A percentile compares a stretch with the other conserved stretches of the same genome.
Conservation (phyloP, 1,140 invertebrate species). For the Caenorhabditis brenneri region DNA sequence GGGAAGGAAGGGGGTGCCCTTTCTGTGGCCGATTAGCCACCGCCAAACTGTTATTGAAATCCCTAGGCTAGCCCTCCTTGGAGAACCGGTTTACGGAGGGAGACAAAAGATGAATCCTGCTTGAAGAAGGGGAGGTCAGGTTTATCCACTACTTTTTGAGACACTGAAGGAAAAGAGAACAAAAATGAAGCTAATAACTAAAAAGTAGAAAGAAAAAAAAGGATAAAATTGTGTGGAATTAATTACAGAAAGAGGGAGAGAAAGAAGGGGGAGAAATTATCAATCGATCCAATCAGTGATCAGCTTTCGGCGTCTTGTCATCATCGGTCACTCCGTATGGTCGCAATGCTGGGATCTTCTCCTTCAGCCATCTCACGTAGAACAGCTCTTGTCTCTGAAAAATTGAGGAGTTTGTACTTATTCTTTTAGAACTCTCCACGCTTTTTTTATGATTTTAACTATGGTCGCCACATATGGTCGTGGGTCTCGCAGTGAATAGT, state of each 20-base stretch:
- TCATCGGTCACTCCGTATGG: slow-evolving; percentile 46
- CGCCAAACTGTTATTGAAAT: slow-evolving; percentile 36
- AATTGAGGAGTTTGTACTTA: not conserved
- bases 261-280: not conserved
- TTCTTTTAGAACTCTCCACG: not conserved
- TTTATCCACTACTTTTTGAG: slow-evolving; percentile 26
- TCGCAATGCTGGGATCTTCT: slow-evolving; percentile 54
- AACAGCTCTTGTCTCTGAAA: slow-evolving; percentile 57
- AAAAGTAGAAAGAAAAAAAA: not conserved
- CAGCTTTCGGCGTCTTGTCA: slow-evolving; percentile 25
- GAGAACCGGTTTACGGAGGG: not conserved
- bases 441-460: not conserved
- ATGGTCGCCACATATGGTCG: too few relatives aligned
- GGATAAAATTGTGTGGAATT: not conserved
- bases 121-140: not conserved
- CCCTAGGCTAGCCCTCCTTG: not conserved
- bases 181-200: not conserved
- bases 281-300: not conserved
- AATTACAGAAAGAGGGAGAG: slow-evolving; percentile 4
- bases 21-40: slow-evolving; percentile 38
- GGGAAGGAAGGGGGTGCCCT: slow-evolving; percentile 2
- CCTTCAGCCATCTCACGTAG: slow-evolving; percentile 59
- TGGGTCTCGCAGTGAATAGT: too few relatives aligned
- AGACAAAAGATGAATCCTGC: not conserved
- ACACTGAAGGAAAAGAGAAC: too few relatives aligned